Percentiles rank a stretch among this genome's conserved stretches.
These are phyloP conservation scores for Crambe crambe DNA, from an alignment of 37 sponge, comb jelly and placozoan species.

Conservation along the genomic window DNA sequence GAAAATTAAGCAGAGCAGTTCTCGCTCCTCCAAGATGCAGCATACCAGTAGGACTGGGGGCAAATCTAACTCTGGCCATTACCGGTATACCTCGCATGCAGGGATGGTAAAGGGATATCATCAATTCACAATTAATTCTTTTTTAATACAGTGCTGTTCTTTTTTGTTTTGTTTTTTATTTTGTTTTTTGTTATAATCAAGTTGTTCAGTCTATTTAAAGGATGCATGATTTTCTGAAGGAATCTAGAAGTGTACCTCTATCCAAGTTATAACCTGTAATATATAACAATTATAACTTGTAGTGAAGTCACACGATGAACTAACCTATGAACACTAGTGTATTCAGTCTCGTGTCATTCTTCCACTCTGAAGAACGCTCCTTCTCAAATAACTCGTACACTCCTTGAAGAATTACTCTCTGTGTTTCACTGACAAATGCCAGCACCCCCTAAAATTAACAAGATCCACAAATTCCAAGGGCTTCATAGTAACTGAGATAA, in stretches of 20 bases:
- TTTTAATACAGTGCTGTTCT: neutral
- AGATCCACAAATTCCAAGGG: too few relatives aligned
- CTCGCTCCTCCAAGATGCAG: conserved; percentile 89
- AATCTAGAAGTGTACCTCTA: conserved; percentile 29
- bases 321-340: conserved; percentile 83
- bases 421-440: conserved; percentile 32
- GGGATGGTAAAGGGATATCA: too few relatives aligned
- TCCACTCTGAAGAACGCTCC: conserved; percentile 56
- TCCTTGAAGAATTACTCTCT: conserved; percentile 75
- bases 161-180: neutral
- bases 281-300: neutral
- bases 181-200: too few relatives aligned
- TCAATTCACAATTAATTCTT: too few relatives aligned
- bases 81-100: neutral
- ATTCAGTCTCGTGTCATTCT: conserved; percentile 45
- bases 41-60: conserved; percentile 89
- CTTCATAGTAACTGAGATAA: too few relatives aligned
- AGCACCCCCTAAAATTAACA: conserved; percentile 61
- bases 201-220: too few relatives aligned
- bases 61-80: conserved; percentile 81
- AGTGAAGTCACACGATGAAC: too few relatives aligned
- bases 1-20: conserved; percentile 85
- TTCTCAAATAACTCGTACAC: conserved; percentile 85
- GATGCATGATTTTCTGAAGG: conserved; percentile 37
- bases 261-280: conserved; percentile 53